phyloP scores from a whole-genome alignment of 2,888 invertebrate genomes.

The Euzetes globulus region DNA sequence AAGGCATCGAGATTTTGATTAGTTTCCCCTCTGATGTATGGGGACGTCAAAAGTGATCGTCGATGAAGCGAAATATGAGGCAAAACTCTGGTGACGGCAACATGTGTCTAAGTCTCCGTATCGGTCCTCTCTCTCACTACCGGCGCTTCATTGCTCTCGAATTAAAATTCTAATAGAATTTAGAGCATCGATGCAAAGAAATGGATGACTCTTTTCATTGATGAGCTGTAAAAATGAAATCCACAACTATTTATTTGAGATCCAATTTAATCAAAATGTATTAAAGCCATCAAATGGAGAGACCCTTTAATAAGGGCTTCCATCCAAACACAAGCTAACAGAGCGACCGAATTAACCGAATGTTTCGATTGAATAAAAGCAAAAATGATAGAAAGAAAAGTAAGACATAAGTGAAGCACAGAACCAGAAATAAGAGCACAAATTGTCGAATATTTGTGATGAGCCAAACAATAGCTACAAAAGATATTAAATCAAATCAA shows the following conservation, averaged over 20 bases:
- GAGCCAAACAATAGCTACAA: neutral
- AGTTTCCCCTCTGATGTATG: constrained; percentile 28
- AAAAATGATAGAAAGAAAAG: neutral
- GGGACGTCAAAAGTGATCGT: constrained; percentile 20
- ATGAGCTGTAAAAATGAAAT: constrained; percentile 30
- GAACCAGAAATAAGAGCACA: neutral
- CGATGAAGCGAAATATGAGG: constrained; percentile 19
- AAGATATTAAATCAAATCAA: constrained; percentile 24
- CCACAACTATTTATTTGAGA: constrained; percentile 17
- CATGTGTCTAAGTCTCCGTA: constrained; percentile 27
- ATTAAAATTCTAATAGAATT: constrained; percentile 30
- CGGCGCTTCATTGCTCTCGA: neutral
- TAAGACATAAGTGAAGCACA: neutral
- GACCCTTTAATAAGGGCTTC: neutral
- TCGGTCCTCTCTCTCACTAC: constrained; percentile 38
- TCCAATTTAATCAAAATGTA: constrained; percentile 29
- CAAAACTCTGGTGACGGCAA: constrained; percentile 27
- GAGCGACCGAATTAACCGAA: neutral
- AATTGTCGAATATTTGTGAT: neutral
- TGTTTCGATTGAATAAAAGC: neutral
- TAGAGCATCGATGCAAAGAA: constrained; percentile 7
- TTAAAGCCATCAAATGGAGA: neutral
- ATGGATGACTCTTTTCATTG: constrained; percentile 10
- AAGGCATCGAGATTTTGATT: constrained; percentile 24
- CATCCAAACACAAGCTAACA: neutral